Base-by-base conservation (phyloP, 2,888 invertebrate species). In the Leuctra nigra region DNA sequence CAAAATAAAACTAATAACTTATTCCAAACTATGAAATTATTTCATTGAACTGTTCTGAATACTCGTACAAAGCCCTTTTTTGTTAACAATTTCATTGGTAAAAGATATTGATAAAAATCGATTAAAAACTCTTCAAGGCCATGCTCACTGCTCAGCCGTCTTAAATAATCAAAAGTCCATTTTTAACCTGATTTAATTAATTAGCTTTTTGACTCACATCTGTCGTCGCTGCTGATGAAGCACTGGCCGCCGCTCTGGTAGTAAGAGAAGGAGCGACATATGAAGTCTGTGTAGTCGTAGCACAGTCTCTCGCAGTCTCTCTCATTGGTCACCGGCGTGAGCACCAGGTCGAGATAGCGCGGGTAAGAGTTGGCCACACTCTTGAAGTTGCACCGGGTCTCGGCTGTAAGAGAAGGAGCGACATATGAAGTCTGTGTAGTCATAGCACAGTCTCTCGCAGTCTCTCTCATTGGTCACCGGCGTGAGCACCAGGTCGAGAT, bases 171-270 rank as follows among this genome's bases (percentile, higher is more conserved):
- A n/a, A n/a, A n/a, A n/a, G n/a, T n/a, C n/a, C n/a, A n/a, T n/a
- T n/a, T n/a, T n/a, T n/a, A n/a, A n/a, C n/a, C n/a, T n/a, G n/a
- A n/a, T n/a, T n/a, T n/a, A n/a, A n/a, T n/a, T n/a, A n/a, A n/a
- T n/a, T n/a, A n/a, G n/a, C n/a, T n/a, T n/a, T n/a, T n/a, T n/a
- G n/a, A 29, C 62, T 62, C 62, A 70, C 71, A 66, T 64, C 64
- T 64, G 62, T 71, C 71, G 62, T 71, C 72, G 11, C 72, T 72
- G 29, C 70, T 70, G 41, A 73, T 65, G 61, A 73, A 72, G 59
- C 73, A 73, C 63, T 73, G 72, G 4, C 68, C 68, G 3, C 68
- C 72, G 25, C 70, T 67, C 4, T 69, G 67, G 60, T 72, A 72
- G 62, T 69, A 72, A 9, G 73, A 69, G 59, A 68, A 71, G 0